These are phyloP conservation scores for Picathartes gymnocephalus DNA, from an alignment of 2,113 vertebrate species.

Conservation along the genomic window DNA sequence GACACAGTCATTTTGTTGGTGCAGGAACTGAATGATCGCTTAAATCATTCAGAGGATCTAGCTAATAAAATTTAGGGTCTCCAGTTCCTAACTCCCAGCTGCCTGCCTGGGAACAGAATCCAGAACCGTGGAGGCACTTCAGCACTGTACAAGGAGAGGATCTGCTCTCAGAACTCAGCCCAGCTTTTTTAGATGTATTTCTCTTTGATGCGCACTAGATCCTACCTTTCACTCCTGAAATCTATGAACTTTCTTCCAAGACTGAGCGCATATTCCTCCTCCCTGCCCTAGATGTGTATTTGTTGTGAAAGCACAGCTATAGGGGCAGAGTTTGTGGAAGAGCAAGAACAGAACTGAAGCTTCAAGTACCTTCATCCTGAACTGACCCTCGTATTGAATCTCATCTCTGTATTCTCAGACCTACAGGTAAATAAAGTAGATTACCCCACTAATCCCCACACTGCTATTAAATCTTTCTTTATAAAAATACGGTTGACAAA, in stretches of 20 bases:
- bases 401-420: background rate
- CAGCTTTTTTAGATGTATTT: background rate
- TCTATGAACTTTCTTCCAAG: background rate
- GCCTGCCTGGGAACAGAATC: background rate
- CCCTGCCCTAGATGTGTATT: accelerated
- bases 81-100: background rate
- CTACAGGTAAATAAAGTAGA: background rate
- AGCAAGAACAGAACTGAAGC: background rate
- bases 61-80: background rate
- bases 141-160: background rate
- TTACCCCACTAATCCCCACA: background rate
- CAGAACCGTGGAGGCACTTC: background rate
- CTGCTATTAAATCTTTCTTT: background rate
- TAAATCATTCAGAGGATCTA: background rate
- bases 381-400: background rate
- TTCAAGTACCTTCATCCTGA: background rate
- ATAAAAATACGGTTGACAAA: background rate
- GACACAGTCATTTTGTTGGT: background rate
- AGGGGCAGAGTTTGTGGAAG: background rate
- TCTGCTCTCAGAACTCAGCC: background rate
- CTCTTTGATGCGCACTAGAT: background rate
- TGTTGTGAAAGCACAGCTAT: background rate
- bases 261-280: background rate
- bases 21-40: background rate
- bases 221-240: background rate